Evolutionary conservation across 1,140 invertebrate species (phyloP).

Genomic region (Drosophila littoralis): DNA sequence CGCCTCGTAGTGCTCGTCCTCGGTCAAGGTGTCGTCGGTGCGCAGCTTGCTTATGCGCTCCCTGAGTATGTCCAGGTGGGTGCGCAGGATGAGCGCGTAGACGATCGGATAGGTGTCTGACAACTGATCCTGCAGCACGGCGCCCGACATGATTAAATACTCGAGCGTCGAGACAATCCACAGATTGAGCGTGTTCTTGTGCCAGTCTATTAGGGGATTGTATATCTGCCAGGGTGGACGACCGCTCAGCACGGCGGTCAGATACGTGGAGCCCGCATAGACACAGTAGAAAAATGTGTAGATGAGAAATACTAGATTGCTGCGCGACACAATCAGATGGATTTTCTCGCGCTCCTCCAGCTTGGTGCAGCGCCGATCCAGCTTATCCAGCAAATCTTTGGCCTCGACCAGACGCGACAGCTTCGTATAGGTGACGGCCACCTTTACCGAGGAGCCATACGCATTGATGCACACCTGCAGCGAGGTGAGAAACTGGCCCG

Average conservation of each 20-base stretch:
- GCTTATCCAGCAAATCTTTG: slow-evolving; percentile 44
- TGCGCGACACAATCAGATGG: slow-evolving; percentile 51
- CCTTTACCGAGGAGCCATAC: slow-evolving; percentile 65
- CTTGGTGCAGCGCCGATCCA: slow-evolving; percentile 62
- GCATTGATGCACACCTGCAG: slow-evolving; percentile 69
- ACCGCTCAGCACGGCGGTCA: slow-evolving; percentile 58
- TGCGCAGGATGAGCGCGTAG: slow-evolving; percentile 56
- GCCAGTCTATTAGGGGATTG: slow-evolving; percentile 62
- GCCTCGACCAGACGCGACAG: slow-evolving; percentile 59
- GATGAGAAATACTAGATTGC: slow-evolving; percentile 62
- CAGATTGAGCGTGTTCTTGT: slow-evolving; percentile 36
- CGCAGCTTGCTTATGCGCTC: slow-evolving; percentile 54
- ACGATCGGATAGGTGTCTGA: slow-evolving; percentile 58
- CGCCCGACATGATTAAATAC: slow-evolving; percentile 62
- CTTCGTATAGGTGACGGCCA: slow-evolving; percentile 52
- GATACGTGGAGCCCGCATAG: slow-evolving; percentile 60
- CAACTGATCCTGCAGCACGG: slow-evolving; percentile 62
- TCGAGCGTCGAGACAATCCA: slow-evolving; percentile 60
- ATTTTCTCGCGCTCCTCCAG: slow-evolving; percentile 57
- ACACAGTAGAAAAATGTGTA: slow-evolving; percentile 66
- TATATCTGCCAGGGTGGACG: slow-evolving; percentile 63
- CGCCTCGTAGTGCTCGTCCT: slow-evolving; percentile 59
- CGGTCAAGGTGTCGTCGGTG: slow-evolving; percentile 34
- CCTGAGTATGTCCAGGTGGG: slow-evolving; percentile 54
- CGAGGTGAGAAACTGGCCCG: slow-evolving; percentile 69